Conservation (phyloP, 1,140 invertebrate species). For the Pogonus chalceus region DNA sequence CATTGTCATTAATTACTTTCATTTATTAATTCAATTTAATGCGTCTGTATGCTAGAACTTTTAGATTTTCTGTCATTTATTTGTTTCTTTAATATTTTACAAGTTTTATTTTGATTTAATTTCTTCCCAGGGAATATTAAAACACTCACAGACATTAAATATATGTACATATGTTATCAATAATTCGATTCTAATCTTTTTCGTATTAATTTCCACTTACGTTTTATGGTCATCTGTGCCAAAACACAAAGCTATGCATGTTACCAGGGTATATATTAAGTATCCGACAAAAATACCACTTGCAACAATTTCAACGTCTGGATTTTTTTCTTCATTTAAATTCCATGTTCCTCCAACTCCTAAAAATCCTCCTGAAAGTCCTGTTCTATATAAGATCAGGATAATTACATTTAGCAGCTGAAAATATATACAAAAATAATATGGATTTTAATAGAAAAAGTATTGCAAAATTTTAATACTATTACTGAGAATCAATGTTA, state of each 20-base stretch:
- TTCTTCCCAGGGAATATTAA: no score
- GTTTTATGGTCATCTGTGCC: slow-evolving; percentile 65
- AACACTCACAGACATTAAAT: no score
- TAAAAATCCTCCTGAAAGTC: slow-evolving; percentile 68
- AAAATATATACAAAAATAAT: slow-evolving; percentile 29
- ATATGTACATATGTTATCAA: no score
- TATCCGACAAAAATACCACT: slow-evolving; percentile 77
- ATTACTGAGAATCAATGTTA: slow-evolving; percentile 2
- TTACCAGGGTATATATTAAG: slow-evolving; percentile 65
- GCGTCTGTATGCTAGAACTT: no score
- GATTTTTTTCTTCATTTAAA: slow-evolving; percentile 75
- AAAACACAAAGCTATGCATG: slow-evolving; percentile 60
- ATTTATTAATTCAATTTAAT: no score
- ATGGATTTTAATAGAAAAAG: slow-evolving; percentile 13
- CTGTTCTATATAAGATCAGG: slow-evolving; percentile 67
- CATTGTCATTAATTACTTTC: no score
- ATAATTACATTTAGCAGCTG: slow-evolving; percentile 73
- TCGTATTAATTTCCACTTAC: slow-evolving; percentile 29
- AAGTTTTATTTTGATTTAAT: no score
- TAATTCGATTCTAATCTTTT: no score
- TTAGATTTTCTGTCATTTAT: no score
- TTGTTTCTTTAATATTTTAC: no score
- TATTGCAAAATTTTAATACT: slow-evolving; percentile 22
- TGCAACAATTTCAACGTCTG: slow-evolving; percentile 73
- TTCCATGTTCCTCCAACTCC: slow-evolving; percentile 81